phyloP scores from a whole-genome alignment of 2,888 invertebrate species.

The Nymphalis c-album region DNA sequence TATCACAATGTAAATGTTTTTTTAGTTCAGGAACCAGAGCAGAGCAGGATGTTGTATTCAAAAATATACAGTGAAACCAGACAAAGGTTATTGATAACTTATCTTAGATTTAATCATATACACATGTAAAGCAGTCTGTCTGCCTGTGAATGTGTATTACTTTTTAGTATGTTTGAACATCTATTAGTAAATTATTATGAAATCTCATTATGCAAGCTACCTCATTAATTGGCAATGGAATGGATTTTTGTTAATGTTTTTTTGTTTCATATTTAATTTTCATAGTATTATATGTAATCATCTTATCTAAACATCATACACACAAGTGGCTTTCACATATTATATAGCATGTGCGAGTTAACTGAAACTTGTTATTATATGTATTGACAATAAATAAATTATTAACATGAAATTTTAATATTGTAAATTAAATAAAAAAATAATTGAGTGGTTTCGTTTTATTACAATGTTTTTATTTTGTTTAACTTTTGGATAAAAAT shows the following conservation, averaged over 20 bases:
- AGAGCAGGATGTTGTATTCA: conserved; percentile 33
- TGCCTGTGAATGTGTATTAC: conserved; percentile 15
- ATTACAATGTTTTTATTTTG: neutral
- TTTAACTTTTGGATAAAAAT: conserved; percentile 2
- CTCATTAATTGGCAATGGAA: conserved; percentile 4
- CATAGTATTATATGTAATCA: neutral
- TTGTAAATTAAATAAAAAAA: conserved; percentile 12
- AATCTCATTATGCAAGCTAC: conserved; percentile 12
- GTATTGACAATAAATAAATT: conserved; percentile 31
- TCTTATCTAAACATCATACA: too few species aligned
- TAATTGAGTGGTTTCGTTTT: neutral
- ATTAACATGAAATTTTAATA: conserved; percentile 19
- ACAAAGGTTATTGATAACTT: conserved; percentile 41
- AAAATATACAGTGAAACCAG: conserved; percentile 26
- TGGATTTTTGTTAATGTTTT: neutral
- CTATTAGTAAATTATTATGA: neutral
- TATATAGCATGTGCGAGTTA: conserved; percentile 6
- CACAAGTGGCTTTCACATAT: neutral
- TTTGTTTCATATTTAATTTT: neutral
- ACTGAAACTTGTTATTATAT: conserved; percentile 9
- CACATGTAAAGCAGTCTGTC: conserved; percentile 44
- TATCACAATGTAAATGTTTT: conserved; percentile 24
- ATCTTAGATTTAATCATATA: conserved; percentile 33
- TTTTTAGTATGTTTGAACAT: conserved; percentile 7
- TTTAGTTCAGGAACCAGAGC: conserved; percentile 19